phyloP scores from a whole-genome alignment of 2,888 invertebrate genomes.

The Dryadula phaetusa region DNA sequence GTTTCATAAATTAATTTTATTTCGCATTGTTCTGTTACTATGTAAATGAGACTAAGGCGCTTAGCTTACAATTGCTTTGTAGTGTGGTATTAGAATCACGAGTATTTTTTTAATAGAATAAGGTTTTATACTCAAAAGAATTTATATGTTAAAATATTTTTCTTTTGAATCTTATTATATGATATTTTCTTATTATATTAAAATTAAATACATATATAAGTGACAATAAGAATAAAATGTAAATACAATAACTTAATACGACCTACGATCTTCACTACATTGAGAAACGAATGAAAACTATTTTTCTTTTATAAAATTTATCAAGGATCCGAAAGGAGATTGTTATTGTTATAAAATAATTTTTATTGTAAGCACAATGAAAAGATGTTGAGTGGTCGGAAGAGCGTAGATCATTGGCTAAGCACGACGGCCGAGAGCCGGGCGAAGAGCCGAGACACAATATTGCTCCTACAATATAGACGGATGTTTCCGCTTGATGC shows the following conservation, averaged over 20 bases:
- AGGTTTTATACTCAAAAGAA: no score
- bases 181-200: no score
- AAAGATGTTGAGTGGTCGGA: slow-evolving; percentile 12
- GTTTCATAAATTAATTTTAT: slow-evolving; percentile 72
- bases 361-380: slow-evolving; percentile 28
- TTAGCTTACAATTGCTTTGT: slow-evolving; percentile 31
- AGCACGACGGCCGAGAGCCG: slow-evolving; percentile 28
- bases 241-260: background rate
- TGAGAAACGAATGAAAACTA: slow-evolving; percentile 28
- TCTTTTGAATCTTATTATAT: no score
- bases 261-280: background rate
- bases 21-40: slow-evolving; percentile 58
- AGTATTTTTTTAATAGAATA: background rate
- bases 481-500: slow-evolving; percentile 84
- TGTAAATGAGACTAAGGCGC: slow-evolving; percentile 52
- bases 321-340: slow-evolving; percentile 26
- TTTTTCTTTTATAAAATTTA: slow-evolving; percentile 20
- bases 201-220: no score
- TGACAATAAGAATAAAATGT: no score
- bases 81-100: slow-evolving; percentile 16
- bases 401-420: slow-evolving; percentile 30
- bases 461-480: slow-evolving; percentile 77
- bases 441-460: slow-evolving; percentile 63
- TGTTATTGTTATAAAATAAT: slow-evolving; percentile 34
- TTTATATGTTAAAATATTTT: no score